Conservation (phyloP, 2,797 vertebrate genomes). For the Poeciliopsis turneri region DNA sequence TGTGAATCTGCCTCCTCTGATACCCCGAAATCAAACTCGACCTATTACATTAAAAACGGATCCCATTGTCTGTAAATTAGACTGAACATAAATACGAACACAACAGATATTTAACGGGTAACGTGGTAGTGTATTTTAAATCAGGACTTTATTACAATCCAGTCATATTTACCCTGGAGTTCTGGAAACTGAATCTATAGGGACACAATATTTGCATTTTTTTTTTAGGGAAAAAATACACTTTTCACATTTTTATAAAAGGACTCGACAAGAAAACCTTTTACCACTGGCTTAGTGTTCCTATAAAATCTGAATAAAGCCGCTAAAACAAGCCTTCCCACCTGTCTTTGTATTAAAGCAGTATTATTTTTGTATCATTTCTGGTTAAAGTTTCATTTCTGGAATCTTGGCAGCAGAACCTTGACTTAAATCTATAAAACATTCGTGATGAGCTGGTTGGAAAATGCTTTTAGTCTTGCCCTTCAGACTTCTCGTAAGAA, state of each 20-base stretch:
- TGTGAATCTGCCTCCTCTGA: background rate
- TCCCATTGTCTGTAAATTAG: background rate
- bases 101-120: background rate
- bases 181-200: background rate
- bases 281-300: background rate
- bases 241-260: background rate
- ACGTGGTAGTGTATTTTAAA: background rate
- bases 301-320: background rate
- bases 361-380: background rate
- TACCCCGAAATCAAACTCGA: background rate
- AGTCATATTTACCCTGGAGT: background rate
- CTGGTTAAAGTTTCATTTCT: background rate
- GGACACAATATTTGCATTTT: background rate
- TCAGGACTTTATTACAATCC: background rate
- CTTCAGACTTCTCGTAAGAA: background rate
- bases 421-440: background rate
- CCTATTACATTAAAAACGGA: background rate
- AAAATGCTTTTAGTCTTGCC: background rate
- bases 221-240: background rate
- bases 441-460: background rate
- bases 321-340: background rate
- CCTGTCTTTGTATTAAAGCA: background rate
- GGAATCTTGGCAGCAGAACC: background rate
- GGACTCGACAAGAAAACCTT: background rate
- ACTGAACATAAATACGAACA: background rate